Evolutionary conservation across 2,888 invertebrate species (phyloP).

Genomic region (Watsonalla binaria): DNA sequence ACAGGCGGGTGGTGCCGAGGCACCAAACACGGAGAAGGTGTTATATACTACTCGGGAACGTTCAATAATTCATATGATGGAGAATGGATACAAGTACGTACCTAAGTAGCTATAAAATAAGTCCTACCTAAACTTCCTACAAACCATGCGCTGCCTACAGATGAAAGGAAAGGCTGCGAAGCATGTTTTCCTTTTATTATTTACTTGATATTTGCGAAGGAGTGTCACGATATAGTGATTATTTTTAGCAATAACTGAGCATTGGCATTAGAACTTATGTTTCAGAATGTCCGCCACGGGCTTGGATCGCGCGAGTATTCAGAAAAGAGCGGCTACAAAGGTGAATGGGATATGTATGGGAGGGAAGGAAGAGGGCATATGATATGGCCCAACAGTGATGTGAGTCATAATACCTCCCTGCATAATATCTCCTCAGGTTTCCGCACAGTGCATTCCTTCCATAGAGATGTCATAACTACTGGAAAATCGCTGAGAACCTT

Average conservation of each 20-base stretch:
- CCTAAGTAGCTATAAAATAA: too few species aligned
- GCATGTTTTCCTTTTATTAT: too few species aligned
- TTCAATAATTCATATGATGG: conserved; percentile 61
- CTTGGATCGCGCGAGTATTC: conserved; percentile 63
- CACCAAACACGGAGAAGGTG: conserved; percentile 62
- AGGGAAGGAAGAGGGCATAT: conserved; percentile 79
- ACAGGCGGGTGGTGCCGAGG: conserved; percentile 71
- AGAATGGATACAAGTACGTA: conserved; percentile 57
- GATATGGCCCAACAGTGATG: conserved; percentile 80
- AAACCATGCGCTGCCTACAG: too few species aligned
- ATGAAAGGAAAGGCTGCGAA: too few species aligned
- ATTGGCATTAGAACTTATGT: too few species aligned
- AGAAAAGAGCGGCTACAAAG: conserved; percentile 69
- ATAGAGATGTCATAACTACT: not conserved
- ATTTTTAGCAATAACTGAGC: too few species aligned
- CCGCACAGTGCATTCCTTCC: too few species aligned
- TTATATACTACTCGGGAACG: conserved; percentile 46
- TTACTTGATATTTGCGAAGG: too few species aligned
- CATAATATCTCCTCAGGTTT: not conserved
- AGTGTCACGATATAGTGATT: too few species aligned
- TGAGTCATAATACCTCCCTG: conserved; percentile 36
- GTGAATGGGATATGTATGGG: conserved; percentile 71
- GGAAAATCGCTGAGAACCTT: too few species aligned
- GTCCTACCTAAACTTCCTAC: too few species aligned
- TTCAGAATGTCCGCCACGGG: conserved; percentile 62